A percentile compares a stretch with the other conserved stretches of the same genome.
Evolutionary conservation across 1,140 invertebrate genomes (phyloP).

Genomic region (Aphaenogaster floridana): DNA sequence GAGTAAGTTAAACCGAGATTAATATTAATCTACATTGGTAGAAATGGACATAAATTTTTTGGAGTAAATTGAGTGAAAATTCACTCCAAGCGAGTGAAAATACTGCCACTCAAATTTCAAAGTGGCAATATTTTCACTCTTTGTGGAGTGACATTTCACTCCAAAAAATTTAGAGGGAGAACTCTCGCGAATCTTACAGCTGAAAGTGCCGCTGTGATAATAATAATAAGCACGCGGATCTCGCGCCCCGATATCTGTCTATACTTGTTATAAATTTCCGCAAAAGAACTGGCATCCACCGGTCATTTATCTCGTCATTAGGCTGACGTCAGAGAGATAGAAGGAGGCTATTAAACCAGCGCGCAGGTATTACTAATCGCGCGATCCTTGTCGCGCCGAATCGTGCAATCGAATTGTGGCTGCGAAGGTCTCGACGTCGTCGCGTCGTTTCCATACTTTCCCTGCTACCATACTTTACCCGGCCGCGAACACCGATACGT

Average conservation of each 20-base stretch:
- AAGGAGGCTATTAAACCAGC: conserved; percentile 51
- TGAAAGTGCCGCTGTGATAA: neutral
- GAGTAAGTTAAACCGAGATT: too few relatives aligned
- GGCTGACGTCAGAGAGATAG: conserved; percentile 23
- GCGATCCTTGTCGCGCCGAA: conserved; percentile 18
- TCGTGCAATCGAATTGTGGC: conserved; percentile 44
- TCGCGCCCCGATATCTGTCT: neutral
- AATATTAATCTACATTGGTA: too few relatives aligned
- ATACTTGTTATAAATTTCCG: conserved; percentile 1
- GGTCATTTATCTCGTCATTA: conserved; percentile 45
- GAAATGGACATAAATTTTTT: too few relatives aligned
- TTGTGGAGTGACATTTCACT: too few relatives aligned
- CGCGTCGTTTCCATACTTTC: conserved; percentile 35
- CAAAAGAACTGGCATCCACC: neutral
- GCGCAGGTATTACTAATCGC: conserved; percentile 17
- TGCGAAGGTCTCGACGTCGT: conserved; percentile 37
- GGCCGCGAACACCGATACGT: conserved; percentile 11
- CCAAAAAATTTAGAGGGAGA: too few relatives aligned
- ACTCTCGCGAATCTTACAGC: too few relatives aligned
- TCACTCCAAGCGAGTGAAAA: too few relatives aligned
- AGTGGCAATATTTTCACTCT: too few relatives aligned
- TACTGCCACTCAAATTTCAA: too few relatives aligned
- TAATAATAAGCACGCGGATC: neutral
- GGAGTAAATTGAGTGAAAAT: too few relatives aligned
- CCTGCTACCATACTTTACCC: neutral